A percentile compares a stretch with the other conserved stretches of the same genome.
phyloP scores from a whole-genome alignment of 2,113 vertebrate species.

The Urocolius indicus region DNA sequence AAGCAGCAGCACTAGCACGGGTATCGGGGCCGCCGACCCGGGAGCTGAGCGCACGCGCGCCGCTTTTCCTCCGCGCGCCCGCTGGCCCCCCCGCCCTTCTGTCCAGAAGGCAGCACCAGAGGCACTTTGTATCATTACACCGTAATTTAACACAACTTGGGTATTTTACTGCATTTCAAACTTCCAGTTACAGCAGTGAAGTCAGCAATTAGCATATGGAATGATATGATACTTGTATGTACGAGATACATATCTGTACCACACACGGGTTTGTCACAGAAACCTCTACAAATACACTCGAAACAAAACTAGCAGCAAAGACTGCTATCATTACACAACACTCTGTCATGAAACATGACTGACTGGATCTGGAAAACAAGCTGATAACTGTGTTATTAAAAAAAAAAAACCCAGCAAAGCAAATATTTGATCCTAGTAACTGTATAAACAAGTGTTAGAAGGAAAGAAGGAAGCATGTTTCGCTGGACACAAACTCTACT shows the following conservation, averaged over 20 bases:
- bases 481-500: neutral
- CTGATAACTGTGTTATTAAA: neutral
- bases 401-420: conserved; percentile 20
- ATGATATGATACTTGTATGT: neutral
- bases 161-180: neutral
- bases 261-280: conserved; percentile 20
- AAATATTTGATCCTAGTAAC: conserved; percentile 12
- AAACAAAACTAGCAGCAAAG: neutral
- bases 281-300: neutral
- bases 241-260: neutral
- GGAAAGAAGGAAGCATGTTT: neutral
- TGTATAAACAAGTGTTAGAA: neutral
- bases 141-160: neutral
- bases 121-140: neutral
- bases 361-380: conserved; percentile 45
- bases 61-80: no score
- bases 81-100: no score
- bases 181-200: conserved; percentile 17
- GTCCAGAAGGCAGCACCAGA: neutral
- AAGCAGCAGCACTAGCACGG: no score
- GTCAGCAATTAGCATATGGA: conserved; percentile 1
- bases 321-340: neutral
- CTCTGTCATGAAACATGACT: neutral
- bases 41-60: no score
- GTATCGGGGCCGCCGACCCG: no score